Base-by-base conservation (phyloP, 2,888 invertebrate genomes). In the Ectemnius lituratus region DNA sequence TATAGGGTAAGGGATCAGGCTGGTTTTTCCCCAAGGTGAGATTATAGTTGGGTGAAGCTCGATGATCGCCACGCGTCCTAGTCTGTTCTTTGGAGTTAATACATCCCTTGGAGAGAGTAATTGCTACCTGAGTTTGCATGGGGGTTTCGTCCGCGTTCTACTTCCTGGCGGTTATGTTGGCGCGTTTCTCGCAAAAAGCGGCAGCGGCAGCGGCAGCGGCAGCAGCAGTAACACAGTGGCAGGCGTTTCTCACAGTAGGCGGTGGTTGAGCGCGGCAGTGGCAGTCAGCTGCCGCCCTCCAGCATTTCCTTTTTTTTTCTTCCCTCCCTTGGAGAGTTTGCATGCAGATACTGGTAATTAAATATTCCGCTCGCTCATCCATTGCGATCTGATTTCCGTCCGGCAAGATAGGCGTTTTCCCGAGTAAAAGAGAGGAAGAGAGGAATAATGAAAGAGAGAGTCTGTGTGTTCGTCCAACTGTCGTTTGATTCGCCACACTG, bases 51-150 rank as follows among this genome's bases (percentile, higher is more conserved):
- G 37, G 8, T 4, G 5, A 37, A 37, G 37, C 37, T 11, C 8
- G 37, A 37, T 37, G 37, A 37, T 37, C 37, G 37, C 4, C 37
- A 37, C 37, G 37, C 37, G 37, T 37, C 8, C 70, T 69, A 59
- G 49, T 46, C 56, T 46, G 66, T 52, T 67, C 49, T 59, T 18
- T 58, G 27, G 61, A 37, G 65, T 64, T 67, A 67, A 70, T 68
- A 62, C 70, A 70, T 0, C 69, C 67, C 67, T 73, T 76, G 28
- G 28, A 61, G n/a, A 23, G 45, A 58, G 64, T 66, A 73, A 69
- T 74, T 66, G 67, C 67, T 76, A 67, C 70, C 63, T 63, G 46
- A 49, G 62, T 73, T 70, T 57, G 70, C 59, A 65, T 62, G 62
- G 59, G 37, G 11, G 37, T 6, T 37, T 11, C 37, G 37, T 11